These are phyloP conservation scores for Philotrypesis tridentata DNA, from an alignment of 1,140 invertebrate genomes.

Conservation along the genomic window DNA sequence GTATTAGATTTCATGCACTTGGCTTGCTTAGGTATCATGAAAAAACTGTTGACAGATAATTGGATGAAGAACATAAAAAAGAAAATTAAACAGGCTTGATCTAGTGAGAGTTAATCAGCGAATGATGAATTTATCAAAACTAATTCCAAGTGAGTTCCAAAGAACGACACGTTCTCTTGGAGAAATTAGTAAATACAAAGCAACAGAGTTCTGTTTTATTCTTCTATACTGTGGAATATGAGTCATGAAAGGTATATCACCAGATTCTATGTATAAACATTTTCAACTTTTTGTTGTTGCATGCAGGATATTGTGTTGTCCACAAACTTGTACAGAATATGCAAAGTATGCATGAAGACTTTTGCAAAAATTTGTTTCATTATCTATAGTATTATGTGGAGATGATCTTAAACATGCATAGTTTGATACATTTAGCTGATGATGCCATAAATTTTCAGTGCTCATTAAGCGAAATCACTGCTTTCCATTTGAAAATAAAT, in stretches of 20 bases:
- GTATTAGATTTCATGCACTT: too few species aligned
- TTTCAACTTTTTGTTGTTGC: conserved; percentile 33
- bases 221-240: too few species aligned
- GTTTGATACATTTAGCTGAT: conserved; percentile 37
- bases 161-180: too few species aligned
- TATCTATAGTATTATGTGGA: conserved; percentile 19
- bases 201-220: too few species aligned
- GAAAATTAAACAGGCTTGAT: neutral
- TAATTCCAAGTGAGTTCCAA: neutral
- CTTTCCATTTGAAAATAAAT: conserved; percentile 48
- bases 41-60: too few species aligned
- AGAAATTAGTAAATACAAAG: too few species aligned
- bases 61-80: too few species aligned
- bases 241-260: conserved; percentile 30
- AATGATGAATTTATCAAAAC: neutral
- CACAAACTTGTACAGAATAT: neutral
- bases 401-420: conserved; percentile 41
- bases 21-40: too few species aligned
- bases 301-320: conserved; percentile 20
- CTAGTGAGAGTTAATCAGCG: conserved; percentile 29
- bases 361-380: conserved; percentile 25
- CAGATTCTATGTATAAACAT: neutral
- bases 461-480: conserved; percentile 30
- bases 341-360: neutral
- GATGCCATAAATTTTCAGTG: conserved; percentile 40